Evolutionary conservation across 1,140 invertebrate genomes (phyloP), one percentile per base, ranked within the genome.

Genomic region (Yoshiicerus persimilis): DNA sequence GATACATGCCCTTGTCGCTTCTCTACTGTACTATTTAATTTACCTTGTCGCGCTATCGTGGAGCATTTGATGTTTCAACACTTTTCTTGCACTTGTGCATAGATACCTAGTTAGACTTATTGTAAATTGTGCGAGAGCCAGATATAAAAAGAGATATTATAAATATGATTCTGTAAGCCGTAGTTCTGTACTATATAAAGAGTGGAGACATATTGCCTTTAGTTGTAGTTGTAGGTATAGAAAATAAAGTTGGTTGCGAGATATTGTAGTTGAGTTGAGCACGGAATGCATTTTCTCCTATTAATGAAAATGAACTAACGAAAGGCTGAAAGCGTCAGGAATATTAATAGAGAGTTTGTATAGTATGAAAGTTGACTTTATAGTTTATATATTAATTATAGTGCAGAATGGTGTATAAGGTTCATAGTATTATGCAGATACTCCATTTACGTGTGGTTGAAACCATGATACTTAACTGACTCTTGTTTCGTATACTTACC

Each of bases 1-100:
- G 75, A 80, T 80, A 38, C 75, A 80, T 80, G 75, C 75, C 75
- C 75, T 80, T 80, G 32, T 80, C 75, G 30, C 75, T 56, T 80
- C 75, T 80, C 75, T 77, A 16, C 32, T 38, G 75, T 80, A 56
- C 47, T 56, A 80, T 80, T 80, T 80, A 80, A 80, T 80, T 80
- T 80, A 80, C 75, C 75, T 80, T 80, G 75, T 80, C 75, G 75
- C 75, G 75, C 75, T 38, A 80, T 80, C 75, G 34, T 80, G 5
- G 75, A 38, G 75, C 32, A 36, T 80, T 80, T 80, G 32, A 80
- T 70, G 75, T 36, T 34, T 80, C 75, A 80, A 36, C 75, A 80
- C 75, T 80, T 38, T 80, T 38, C 34, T 23, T 20, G 32, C 32
- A 6, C 34, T 36, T 20, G 13, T 56, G 13, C 13, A 56, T 56